These are phyloP conservation scores for Cranoglanis bouderius DNA, from an alignment of 2,113 vertebrate species.

Conservation along the genomic window DNA sequence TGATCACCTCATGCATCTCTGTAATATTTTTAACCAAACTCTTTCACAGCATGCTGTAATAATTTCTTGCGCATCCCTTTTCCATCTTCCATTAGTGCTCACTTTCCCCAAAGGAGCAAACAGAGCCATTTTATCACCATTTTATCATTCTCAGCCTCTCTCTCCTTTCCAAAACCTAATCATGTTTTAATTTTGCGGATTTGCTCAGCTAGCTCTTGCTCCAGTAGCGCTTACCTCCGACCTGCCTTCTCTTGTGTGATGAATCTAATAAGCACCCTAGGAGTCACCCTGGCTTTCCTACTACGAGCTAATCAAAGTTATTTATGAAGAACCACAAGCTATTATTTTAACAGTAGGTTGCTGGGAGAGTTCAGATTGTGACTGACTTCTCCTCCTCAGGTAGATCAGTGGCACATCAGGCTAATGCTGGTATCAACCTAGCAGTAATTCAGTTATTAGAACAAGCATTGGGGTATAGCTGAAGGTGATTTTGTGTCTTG, in stretches of 20 bases:
- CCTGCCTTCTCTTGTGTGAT: slow-evolving; percentile 49
- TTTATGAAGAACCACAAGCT: slow-evolving; percentile 61
- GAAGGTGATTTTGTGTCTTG: not conserved
- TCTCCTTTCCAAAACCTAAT: slow-evolving; percentile 39
- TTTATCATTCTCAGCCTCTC: slow-evolving; percentile 19
- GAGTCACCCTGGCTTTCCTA: slow-evolving; percentile 44
- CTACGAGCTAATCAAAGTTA: slow-evolving; percentile 63
- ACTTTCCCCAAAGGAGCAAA: slow-evolving; percentile 36
- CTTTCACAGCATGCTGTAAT: slow-evolving; percentile 10
- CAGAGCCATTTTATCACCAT: slow-evolving; percentile 35
- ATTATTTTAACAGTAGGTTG: slow-evolving; percentile 61
- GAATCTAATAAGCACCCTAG: slow-evolving; percentile 50
- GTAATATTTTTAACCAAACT: not conserved
- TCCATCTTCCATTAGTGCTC: slow-evolving; percentile 27
- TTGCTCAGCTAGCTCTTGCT: slow-evolving; percentile 49
- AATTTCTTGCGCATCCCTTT: not conserved
- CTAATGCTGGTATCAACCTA: slow-evolving; percentile 40
- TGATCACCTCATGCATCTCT: not conserved
- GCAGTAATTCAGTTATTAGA: slow-evolving; percentile 10
- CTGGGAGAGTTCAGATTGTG: slow-evolving; percentile 56
- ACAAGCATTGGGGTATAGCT: not conserved
- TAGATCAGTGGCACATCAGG: slow-evolving; percentile 22
- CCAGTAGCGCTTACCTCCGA: slow-evolving; percentile 48
- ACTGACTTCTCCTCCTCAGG: slow-evolving; percentile 44
- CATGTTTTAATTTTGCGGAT: slow-evolving; percentile 51